Evolutionary conservation across 1,140 invertebrate species (phyloP), one percentile per base, ranked within the genome.

Genomic region (Helicoverpa zea): DNA sequence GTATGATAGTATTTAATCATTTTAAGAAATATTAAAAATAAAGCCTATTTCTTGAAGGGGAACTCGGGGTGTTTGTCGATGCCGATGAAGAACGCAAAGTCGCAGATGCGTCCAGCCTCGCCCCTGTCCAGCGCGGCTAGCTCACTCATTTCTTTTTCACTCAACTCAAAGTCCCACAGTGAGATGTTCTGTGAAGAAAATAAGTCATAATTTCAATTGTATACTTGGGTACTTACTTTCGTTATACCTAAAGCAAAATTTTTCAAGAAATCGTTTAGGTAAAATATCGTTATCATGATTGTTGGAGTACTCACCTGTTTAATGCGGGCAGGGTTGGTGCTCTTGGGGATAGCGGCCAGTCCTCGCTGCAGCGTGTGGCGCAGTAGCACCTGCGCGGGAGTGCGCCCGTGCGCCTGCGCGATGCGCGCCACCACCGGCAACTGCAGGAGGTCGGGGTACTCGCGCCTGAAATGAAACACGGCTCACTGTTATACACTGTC

Each of bases 291-390:
- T n/a, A n/a, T n/a, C n/a, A n/a, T n/a, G n/a, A n/a, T n/a, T n/a
- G 23, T n/a, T 12, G 16, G 12, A 70, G 52, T 29, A 64, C 35
- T 35, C 83, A 95, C 95, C 90, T 95, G 92, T 88, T 94, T 91
- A 1, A 99, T 96, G 84, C 98, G 96, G 14, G 95, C 89, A 0
- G 96, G 95, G 88, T 97, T 97, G 0, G 96, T 97, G 89, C 98
- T 98, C 93, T 99, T 99, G 23, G 98, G 98, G 89, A 99, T 98
- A 43, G 97, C 97, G 54, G 96, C 95, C 9, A 98, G 94, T 3
- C 97, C 97, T 51, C 96, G 95, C 92, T 98, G 97, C 1, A 98
- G 85, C 13, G 97, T 95, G 92, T 97, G 97, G 51, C 97, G 96
- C 0, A 99, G 90, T 52, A 99, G 95, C 61, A 99, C 94, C 92